Base-by-base conservation (phyloP, 2,888 invertebrate genomes). In the Brachypterus glaber region DNA sequence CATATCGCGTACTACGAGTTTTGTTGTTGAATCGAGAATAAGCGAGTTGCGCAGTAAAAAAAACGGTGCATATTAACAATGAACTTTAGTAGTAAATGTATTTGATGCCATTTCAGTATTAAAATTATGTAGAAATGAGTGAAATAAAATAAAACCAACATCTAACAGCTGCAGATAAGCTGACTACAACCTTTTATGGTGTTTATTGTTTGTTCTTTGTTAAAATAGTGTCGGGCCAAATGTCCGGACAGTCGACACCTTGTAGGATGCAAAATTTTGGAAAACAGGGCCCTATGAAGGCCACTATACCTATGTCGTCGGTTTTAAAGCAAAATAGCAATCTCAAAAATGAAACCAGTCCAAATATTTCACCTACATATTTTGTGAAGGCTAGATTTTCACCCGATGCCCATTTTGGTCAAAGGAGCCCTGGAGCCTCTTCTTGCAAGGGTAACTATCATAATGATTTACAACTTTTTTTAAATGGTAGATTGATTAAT, bases 281-380 rank as follows among this genome's bases (percentile, higher is more conserved):
- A 57, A 72, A 74, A 61, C 70, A 71, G 52, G 82, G 81, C 37
- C 82, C 83, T 49, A 76, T 83, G 76, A 74, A 80, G 62, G 83
- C 83, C 40, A 83, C 82, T 42, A 69, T 84, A 59, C 82, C 83
- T 51, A 79, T 83, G 57, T 77, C 80, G 37, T 82, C 82, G 41
- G 72, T 82, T 46, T 70, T 82, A 63, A 75, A 80, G 58, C 74
- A 76, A 56, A 59, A 67, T 57, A 57, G 66, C 59, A 64, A 65
- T 55, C 63, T 77, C 37, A 73, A 73, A 59, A 71, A 76, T 44
- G 71, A 71, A 52, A 76, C 72, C 56, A 79, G 79, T 53, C 79
- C 80, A 14, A 74, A 76, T 17, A 66, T 77, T 41, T 79, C 80
- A 24, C 79, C 79, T 29, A 78, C 79, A 9, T 74, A 75, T 54